phyloP scores from a whole-genome alignment of 2,797 vertebrate species.

The Manis crassicaudata region DNA sequence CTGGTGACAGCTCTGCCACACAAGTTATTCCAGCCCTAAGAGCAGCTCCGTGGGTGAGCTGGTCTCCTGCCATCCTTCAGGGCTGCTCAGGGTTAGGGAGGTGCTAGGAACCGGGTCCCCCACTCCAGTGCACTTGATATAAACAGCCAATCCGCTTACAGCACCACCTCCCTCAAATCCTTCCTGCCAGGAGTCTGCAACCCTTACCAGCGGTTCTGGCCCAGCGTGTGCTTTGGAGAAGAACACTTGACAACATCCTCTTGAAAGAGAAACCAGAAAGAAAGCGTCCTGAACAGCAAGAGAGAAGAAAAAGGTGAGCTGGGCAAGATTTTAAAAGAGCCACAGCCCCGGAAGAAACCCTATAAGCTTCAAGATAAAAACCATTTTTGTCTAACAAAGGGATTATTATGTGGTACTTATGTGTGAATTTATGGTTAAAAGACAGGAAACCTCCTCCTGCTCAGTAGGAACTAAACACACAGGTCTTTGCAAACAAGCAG shows the following conservation, averaged over 20 bases:
- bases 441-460: conserved; percentile 54
- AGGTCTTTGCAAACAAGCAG: conserved; percentile 37
- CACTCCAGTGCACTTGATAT: neutral
- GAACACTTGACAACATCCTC: conserved; percentile 6
- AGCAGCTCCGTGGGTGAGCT: conserved; percentile 45
- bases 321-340: conserved; percentile 59
- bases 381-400: conserved; percentile 60
- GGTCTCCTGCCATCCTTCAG: conserved; percentile 19
- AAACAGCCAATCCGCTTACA: conserved; percentile 20
- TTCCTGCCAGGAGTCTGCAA: conserved; percentile 44
- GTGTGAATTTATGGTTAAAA: conserved; percentile 57
- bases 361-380: conserved; percentile 46
- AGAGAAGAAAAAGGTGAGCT: conserved; percentile 37
- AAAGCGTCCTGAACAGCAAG: conserved; percentile 59
- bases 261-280: conserved; percentile 69
- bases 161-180: conserved; percentile 40
- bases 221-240: conserved; percentile 31
- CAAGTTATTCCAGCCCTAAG: conserved; percentile 60
- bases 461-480: conserved; percentile 27
- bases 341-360: conserved; percentile 15
- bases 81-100: neutral
- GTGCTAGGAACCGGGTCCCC: neutral
- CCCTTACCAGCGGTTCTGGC: conserved; percentile 58
- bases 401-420: conserved; percentile 54
- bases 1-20: conserved; percentile 52